These are phyloP conservation scores for Cariama cristata DNA, from an alignment of 2,113 vertebrate genomes.

Conservation along the genomic window DNA sequence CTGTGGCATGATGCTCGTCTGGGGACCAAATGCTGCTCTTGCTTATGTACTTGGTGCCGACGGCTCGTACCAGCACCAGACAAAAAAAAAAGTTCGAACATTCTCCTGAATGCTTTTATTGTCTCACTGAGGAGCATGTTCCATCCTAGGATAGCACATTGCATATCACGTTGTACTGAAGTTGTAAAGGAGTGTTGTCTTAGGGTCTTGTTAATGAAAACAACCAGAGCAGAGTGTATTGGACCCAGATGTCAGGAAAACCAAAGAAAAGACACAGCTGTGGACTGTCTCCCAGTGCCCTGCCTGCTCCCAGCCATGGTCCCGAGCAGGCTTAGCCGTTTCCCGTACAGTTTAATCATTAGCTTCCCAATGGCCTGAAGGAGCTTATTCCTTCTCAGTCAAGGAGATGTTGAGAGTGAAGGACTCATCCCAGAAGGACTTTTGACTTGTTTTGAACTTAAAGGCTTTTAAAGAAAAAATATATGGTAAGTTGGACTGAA, in stretches of 20 bases:
- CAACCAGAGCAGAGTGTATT: neutral
- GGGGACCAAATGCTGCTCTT: neutral
- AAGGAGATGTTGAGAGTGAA: neutral
- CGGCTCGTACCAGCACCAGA: neutral
- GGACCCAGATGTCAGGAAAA: neutral
- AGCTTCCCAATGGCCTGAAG: neutral
- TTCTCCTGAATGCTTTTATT: neutral
- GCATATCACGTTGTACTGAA: neutral
- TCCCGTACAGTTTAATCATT: neutral
- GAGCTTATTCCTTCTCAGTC: neutral
- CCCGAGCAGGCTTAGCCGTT: neutral
- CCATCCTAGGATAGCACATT: neutral
- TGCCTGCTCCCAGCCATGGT: neutral
- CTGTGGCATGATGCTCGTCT: accelerated
- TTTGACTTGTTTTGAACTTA: neutral
- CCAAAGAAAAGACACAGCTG: neutral
- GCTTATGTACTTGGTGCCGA: neutral
- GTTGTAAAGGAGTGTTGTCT: neutral
- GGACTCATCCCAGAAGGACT: neutral
- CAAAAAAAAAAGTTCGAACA: neutral
- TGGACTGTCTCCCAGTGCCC: neutral
- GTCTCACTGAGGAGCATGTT: neutral
- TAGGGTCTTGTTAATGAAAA: neutral
- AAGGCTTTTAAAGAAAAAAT: neutral
- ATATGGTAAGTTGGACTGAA: neutral